Percentiles rank a stretch among this genome's conserved stretches.
These are phyloP conservation scores for Nysson spinosus DNA, from an alignment of 2,888 invertebrate genomes.

Conservation along the genomic window DNA sequence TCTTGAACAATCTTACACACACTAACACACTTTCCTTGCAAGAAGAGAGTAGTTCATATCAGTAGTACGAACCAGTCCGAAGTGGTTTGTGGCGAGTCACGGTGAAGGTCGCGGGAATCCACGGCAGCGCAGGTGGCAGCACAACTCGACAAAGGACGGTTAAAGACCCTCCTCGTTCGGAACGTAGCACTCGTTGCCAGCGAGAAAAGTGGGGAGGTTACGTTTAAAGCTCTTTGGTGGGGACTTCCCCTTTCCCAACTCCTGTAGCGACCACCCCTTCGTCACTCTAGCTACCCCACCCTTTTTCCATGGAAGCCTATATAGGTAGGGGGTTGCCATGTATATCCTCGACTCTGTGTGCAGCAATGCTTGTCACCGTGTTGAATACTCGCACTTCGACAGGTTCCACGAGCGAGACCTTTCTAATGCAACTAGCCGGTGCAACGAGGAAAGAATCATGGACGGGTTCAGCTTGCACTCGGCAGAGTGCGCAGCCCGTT, in stretches of 20 bases:
- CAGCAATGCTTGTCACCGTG: slow-evolving; percentile 60
- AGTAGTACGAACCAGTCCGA: slow-evolving; percentile 30
- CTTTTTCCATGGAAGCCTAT: slow-evolving; percentile 25
- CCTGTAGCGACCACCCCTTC: slow-evolving; percentile 47
- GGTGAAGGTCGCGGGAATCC: slow-evolving; percentile 57
- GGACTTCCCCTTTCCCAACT: slow-evolving; percentile 47
- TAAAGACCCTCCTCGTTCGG: slow-evolving; percentile 57
- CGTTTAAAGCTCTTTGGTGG: slow-evolving; percentile 33
- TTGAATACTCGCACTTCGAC: slow-evolving; percentile 62
- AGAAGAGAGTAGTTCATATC: slow-evolving; percentile 14
- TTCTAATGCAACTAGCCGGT: slow-evolving; percentile 51
- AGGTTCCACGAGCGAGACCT: slow-evolving; percentile 61
- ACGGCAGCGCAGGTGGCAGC: slow-evolving; percentile 75
- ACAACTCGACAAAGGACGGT: slow-evolving; percentile 67
- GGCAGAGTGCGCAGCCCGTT: slow-evolving; percentile 61
- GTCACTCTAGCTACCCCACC: too few species aligned
- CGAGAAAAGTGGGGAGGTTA: slow-evolving; percentile 46
- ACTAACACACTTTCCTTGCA: background rate
- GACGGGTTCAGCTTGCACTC: slow-evolving; percentile 58
- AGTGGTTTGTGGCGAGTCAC: slow-evolving; percentile 48
- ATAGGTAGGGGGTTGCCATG: slow-evolving; percentile 34
- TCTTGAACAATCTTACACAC: too few species aligned
- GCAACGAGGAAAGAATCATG: slow-evolving; percentile 64
- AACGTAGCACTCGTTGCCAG: slow-evolving; percentile 59
- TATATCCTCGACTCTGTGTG: slow-evolving; percentile 60